These are phyloP conservation scores for Leucozona laternaria DNA, from an alignment of 2,888 invertebrate species.

Conservation along the genomic window DNA sequence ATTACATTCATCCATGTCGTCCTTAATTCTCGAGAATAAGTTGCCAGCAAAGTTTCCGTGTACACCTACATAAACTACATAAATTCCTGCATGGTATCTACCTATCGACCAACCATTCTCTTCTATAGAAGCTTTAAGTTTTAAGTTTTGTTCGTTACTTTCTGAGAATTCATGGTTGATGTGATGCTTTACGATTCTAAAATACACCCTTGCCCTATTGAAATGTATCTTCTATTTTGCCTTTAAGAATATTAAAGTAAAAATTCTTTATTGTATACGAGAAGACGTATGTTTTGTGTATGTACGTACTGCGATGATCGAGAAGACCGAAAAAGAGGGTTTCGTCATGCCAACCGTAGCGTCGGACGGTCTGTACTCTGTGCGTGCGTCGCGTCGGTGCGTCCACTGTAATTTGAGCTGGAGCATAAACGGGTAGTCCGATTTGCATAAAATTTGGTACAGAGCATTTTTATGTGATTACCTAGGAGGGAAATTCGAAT, in stretches of 20 bases:
- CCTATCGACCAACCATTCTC: neutral
- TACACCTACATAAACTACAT: conserved; percentile 34
- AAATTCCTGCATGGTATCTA: conserved; percentile 17
- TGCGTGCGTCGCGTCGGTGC: too few species aligned
- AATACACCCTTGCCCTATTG: neutral
- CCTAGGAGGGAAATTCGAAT: too few species aligned
- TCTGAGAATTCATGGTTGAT: neutral
- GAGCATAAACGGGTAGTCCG: too few species aligned
- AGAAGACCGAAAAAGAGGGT: too few species aligned
- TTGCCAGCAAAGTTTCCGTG: conserved; percentile 51
- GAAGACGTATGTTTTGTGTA: too few species aligned
- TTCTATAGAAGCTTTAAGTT: neutral
- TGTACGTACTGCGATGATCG: too few species aligned
- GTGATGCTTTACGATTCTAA: neutral
- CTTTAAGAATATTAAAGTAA: neutral
- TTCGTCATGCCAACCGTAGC: too few species aligned
- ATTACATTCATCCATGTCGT: conserved; percentile 37
- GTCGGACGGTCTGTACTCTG: too few species aligned
- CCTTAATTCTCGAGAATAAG: conserved; percentile 53
- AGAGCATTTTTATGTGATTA: too few species aligned
- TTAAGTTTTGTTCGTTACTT: neutral
- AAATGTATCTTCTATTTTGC: neutral
- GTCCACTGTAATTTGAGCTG: too few species aligned
- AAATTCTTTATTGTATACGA: too few species aligned
- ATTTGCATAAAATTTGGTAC: too few species aligned